Evolutionary conservation across 2,797 vertebrate genomes (phyloP).

Genomic region (Catharus ustulatus): DNA sequence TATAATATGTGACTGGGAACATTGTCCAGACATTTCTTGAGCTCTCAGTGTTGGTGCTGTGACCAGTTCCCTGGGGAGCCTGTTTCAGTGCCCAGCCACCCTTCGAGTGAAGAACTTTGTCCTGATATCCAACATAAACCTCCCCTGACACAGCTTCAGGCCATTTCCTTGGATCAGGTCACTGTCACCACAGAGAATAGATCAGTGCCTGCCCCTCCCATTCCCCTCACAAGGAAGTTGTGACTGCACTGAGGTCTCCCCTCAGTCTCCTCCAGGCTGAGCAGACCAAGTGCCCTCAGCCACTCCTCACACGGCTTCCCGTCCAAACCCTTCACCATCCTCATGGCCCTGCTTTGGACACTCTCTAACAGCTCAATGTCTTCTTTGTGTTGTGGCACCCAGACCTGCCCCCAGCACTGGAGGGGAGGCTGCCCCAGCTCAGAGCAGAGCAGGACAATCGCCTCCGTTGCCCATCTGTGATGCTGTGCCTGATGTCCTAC

Average conservation of each 20-base stretch:
- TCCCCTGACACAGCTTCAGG: neutral
- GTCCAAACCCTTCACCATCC: neutral
- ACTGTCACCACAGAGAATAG: too few species aligned
- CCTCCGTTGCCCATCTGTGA: accelerated
- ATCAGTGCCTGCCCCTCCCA: neutral
- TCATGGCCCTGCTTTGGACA: accelerated
- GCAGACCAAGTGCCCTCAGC: neutral
- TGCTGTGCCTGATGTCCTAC: neutral
- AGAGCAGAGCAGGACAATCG: neutral
- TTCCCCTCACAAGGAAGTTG: accelerated
- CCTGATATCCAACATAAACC: neutral
- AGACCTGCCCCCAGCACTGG: neutral
- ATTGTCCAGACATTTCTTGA: neutral
- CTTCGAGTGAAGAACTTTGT: neutral
- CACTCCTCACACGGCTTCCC: accelerated
- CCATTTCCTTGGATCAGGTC: accelerated
- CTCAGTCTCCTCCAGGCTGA: neutral
- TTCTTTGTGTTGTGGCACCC: neutral
- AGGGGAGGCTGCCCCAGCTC: too few species aligned
- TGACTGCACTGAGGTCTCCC: neutral
- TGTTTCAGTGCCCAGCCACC: accelerated
- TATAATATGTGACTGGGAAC: too few species aligned
- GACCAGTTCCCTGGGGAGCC: neutral
- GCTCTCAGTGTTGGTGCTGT: too few species aligned
- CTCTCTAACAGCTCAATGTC: neutral